Evolutionary conservation across 2,113 vertebrate species (phyloP).

Genomic region (Sylvietta virens): DNA sequence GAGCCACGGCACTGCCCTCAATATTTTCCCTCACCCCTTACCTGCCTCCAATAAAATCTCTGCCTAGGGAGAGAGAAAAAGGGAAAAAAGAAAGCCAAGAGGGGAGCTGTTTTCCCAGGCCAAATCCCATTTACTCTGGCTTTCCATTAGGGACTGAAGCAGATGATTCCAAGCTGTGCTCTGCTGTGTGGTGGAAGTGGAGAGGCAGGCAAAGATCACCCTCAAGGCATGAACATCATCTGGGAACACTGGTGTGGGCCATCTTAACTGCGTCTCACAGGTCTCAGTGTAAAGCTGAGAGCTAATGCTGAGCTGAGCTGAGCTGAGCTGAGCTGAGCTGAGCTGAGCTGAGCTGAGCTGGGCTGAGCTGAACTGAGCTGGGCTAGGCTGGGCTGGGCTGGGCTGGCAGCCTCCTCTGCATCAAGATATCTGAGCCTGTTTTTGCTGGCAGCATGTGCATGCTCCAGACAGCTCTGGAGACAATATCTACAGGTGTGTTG

Average conservation of each 20-base stretch:
- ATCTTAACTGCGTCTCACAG: background rate
- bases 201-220: background rate
- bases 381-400: background rate
- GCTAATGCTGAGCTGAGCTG: background rate
- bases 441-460: background rate
- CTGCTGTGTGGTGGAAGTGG: background rate
- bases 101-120: background rate
- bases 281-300: background rate
- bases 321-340: rapidly evolving
- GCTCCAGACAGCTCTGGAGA: background rate
- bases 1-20: background rate
- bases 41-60: background rate
- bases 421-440: background rate
- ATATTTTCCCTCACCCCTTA: background rate
- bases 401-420: background rate
- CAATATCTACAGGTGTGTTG: background rate
- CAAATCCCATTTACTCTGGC: background rate
- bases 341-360: rapidly evolving
- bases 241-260: background rate
- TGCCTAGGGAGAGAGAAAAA: background rate
- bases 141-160: background rate
- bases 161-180: background rate
- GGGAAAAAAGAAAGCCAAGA: background rate
- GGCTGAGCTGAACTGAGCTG: background rate
- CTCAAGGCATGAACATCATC: background rate